Evolutionary conservation across 2,888 invertebrate genomes (phyloP).

Genomic region (Plusia festucae): DNA sequence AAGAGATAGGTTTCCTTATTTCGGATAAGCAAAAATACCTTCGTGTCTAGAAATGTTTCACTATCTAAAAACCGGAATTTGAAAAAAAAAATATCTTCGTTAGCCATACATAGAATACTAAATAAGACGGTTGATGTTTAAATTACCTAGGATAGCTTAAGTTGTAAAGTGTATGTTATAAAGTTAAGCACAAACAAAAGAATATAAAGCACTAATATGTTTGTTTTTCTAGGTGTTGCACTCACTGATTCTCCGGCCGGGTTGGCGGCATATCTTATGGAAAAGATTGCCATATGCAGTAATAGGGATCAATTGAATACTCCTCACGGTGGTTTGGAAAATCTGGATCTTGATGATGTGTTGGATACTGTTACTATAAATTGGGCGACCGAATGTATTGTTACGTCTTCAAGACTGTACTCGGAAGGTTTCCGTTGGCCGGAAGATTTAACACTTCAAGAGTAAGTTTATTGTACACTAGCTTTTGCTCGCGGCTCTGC

Average conservation of each 20-base stretch:
- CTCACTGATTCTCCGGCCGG: conserved; percentile 94
- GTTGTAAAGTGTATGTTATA: no score
- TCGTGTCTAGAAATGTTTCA: no score
- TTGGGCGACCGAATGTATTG: conserved; percentile 94
- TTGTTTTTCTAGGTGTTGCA: conserved; percentile 88
- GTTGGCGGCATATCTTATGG: conserved; percentile 95
- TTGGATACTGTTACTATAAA: conserved; percentile 95
- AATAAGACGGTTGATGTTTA: neutral
- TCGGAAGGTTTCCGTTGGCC: conserved; percentile 87
- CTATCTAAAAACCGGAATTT: no score
- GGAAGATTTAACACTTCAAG: conserved; percentile 67
- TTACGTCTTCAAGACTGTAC: conserved; percentile 93
- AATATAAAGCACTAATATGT: neutral
- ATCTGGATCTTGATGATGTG: conserved; percentile 91
- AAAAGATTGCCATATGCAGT: conserved; percentile 94
- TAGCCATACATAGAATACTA: no score
- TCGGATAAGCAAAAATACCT: no score
- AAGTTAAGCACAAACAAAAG: no score
- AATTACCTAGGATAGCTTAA: no score
- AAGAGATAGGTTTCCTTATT: no score
- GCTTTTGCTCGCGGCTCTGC: no score
- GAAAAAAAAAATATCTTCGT: no score
- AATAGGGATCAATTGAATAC: conserved; percentile 88
- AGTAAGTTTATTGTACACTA: conserved; percentile 66
- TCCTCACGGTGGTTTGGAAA: conserved; percentile 91